Evolutionary conservation across 2,888 invertebrate genomes (phyloP).

Genomic region (Pyrgus malvae): DNA sequence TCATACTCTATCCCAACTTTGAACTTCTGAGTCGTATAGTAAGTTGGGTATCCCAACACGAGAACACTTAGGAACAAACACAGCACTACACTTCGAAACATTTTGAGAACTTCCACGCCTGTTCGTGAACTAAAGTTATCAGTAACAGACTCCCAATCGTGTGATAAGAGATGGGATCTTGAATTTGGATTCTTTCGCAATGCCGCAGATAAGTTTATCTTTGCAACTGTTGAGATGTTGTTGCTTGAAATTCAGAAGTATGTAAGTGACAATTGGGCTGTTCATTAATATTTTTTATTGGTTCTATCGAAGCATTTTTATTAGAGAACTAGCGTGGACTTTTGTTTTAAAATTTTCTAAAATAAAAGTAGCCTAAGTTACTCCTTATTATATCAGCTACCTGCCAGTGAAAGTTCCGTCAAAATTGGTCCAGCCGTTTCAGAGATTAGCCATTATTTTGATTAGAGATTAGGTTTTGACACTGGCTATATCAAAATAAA

Average conservation of each 20-base stretch:
- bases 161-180: conserved; percentile 14
- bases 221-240: conserved; percentile 14
- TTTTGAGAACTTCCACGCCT: conserved; percentile 4
- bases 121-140: background rate
- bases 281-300: no score
- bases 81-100: conserved; percentile 24
- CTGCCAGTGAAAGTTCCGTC: no score
- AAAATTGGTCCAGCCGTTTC: no score
- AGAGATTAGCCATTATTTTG: no score
- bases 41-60: conserved; percentile 43
- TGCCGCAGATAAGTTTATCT: conserved; percentile 10
- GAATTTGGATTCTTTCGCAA: conserved; percentile 13
- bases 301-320: no score
- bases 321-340: no score
- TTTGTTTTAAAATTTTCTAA: no score
- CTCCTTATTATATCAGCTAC: no score
- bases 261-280: no score
- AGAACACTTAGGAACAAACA: conserved; percentile 40
- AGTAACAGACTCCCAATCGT: background rate
- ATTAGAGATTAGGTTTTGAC: no score
- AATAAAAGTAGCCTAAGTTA: no score
- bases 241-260: background rate
- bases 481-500: no score
- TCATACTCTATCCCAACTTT: conserved; percentile 72
- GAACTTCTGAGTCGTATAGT: conserved; percentile 55